Evolutionary conservation across 2,888 invertebrate species (phyloP), one percentile per base, ranked within the genome.

Genomic region (Phortica magna): DNA sequence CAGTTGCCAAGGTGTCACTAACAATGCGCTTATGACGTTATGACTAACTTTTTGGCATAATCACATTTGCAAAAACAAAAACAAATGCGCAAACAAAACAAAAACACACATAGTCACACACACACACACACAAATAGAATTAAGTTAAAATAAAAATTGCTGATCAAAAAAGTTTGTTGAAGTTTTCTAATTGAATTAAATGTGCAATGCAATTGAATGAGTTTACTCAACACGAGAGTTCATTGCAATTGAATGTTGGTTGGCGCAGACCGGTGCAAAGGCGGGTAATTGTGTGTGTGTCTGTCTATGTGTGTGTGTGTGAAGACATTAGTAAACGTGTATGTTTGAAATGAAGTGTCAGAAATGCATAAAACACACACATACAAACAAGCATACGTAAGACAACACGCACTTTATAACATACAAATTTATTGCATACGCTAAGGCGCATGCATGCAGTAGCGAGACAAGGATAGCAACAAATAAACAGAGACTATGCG

Each of bases 341-440:
- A 31, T 61, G 9, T 19, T 19, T 61, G 5, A 71, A 71, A 31
- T 71, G 53, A 71, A 53, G 70, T 71, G 70, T 71, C 70, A 48
- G 55, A 71, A 71, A 55, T 71, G 55, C 43, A 68, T 68, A 71
- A 55, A 53, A 31, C 43, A 68, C 43, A 19, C 48, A 68, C 43
- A 61, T 17, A 19, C 19, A 61, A 19, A 31, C 31, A 31, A 31
- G 31, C 31, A 31, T 4, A 31, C 31, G 5, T 31, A 31, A 31
- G 31, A 31, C 31, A 31, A 31, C 31, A 31, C 31, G 31, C 31
- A 31, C 31, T 31, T 31, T 31, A 31, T 31, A 31, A 31, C 0
- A 31, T 31, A 31, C 31, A 31, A 61, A 59, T 22, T 19, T 61
- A 43, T 59, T 74, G 74, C 57, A 74, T 55, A 70, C 55, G 7